A percentile compares a stretch with the other conserved stretches of the same genome.
phyloP scores from a whole-genome alignment of 2,113 vertebrate genomes.

The Rhinogobius similis region DNA sequence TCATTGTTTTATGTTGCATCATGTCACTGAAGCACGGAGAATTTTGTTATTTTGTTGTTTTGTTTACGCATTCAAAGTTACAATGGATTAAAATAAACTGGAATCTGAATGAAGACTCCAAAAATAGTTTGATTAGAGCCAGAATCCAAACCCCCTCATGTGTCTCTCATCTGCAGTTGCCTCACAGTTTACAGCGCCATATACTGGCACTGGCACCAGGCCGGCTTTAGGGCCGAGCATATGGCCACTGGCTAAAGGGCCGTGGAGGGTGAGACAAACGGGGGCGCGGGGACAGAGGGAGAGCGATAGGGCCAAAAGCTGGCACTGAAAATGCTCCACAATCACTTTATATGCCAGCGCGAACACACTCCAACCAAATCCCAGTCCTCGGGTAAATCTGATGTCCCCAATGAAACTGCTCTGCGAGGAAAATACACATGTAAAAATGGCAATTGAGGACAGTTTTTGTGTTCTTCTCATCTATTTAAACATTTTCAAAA shows the following conservation, averaged over 20 bases:
- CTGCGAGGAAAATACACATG: background rate
- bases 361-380: slow-evolving; percentile 18
- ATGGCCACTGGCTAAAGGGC: slow-evolving; percentile 52
- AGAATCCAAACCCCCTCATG: background rate
- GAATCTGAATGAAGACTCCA: background rate
- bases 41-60: too few relatives aligned
- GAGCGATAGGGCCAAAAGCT: slow-evolving; percentile 49
- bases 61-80: background rate
- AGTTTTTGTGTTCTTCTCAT: background rate
- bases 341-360: slow-evolving; percentile 54
- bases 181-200: background rate
- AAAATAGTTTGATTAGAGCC: background rate
- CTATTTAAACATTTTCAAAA: background rate
- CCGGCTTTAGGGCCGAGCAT: slow-evolving; percentile 61
- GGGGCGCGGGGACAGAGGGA: slow-evolving; percentile 40
- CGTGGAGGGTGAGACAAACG: slow-evolving; percentile 26
- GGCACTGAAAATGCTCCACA: slow-evolving; percentile 59
- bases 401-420: background rate
- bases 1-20: too few relatives aligned
- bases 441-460: background rate
- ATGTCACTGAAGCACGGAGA: too few relatives aligned
- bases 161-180: background rate
- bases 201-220: slow-evolving; percentile 1
- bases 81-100: background rate
- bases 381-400: slow-evolving; percentile 3